Base-by-base conservation (phyloP, 2,113 vertebrate species). In the Cyprinodon brontotheroides region DNA sequence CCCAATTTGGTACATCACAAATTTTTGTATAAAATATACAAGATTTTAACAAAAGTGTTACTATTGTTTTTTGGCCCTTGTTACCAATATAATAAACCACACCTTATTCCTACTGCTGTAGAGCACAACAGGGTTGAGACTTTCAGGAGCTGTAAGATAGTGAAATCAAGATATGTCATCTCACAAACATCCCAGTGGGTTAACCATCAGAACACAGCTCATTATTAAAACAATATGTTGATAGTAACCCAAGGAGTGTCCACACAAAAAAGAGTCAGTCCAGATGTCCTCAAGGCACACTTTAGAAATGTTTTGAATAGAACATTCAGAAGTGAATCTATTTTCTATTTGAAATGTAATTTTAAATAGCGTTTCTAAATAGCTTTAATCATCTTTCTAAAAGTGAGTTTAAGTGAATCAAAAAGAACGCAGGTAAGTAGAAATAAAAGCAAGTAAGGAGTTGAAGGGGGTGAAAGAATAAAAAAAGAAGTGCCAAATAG, bases 161-260 rank as follows among this genome's bases (percentile, higher is more conserved):
- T 77, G n/a, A 71, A 84, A 69, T 83, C 64, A 81, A 85, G 72
- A 83, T 73, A 65, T 86, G 72, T 88, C 77, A 70, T 76, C 68
- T 70, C 36, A 2, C 60, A 81, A 86, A 65, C 72, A 69, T 79
- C 62, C 5, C 65, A 50, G 47, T 75, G 74, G 74, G 73, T 59
- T 67, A 75, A 70, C 80, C 71, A 72, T 81, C 70, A 77, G 84
- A 77, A 41, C 72, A 81, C 70, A 67, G 61, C 22, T 84, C 72
- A 81, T 78, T 73, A 75, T 73, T 57, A 59, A 29, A 69, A 72
- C 73, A 89, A 79, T 76, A 78, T 76, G 81, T 11, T 36, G 61
- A 72, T 57, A 68, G 64, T 61, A 45, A 65, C 75, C 77, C 3
- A 22, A 48, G 61, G 50, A 62, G 57, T 62, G 68, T 78, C 66